A percentile compares a stretch with the other conserved stretches of the same genome.
These are phyloP conservation scores for Uropetala carovei DNA, from an alignment of 2,888 invertebrate species.

Conservation along the genomic window DNA sequence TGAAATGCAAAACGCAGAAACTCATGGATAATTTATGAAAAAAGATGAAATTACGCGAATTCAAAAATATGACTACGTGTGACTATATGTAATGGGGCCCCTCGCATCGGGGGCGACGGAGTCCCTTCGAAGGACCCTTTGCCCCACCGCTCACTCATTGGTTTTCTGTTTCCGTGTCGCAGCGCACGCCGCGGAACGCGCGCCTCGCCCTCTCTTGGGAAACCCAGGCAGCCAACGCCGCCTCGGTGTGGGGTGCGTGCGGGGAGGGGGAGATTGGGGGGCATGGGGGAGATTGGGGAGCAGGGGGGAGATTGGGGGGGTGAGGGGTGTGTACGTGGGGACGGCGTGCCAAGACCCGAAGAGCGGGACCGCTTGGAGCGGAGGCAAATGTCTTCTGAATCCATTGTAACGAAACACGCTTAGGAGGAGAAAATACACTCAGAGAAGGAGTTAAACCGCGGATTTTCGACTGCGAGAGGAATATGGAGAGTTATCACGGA, in stretches of 20 bases:
- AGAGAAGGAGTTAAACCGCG: no score
- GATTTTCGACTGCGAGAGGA: no score
- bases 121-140: not conserved
- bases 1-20: no score
- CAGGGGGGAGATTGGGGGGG: no score
- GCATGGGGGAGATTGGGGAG: no score
- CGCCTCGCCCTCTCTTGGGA: conserved; percentile 23
- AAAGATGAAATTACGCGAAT: no score
- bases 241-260: not conserved
- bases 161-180: conserved; percentile 12
- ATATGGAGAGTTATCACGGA: no score
- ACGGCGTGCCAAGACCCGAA: not conserved
- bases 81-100: no score
- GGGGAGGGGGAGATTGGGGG: not conserved
- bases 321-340: not conserved
- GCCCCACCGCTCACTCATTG: not conserved
- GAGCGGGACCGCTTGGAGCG: not conserved
- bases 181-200: conserved; percentile 19
- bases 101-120: no score
- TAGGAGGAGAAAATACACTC: not conserved
- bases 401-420: not conserved
- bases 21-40: no score
- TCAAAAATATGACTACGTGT: no score
- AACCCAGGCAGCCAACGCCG: not conserved
- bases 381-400: not conserved